phyloP scores from a whole-genome alignment of 2,797 vertebrate genomes.

The Remorina albescens region DNA sequence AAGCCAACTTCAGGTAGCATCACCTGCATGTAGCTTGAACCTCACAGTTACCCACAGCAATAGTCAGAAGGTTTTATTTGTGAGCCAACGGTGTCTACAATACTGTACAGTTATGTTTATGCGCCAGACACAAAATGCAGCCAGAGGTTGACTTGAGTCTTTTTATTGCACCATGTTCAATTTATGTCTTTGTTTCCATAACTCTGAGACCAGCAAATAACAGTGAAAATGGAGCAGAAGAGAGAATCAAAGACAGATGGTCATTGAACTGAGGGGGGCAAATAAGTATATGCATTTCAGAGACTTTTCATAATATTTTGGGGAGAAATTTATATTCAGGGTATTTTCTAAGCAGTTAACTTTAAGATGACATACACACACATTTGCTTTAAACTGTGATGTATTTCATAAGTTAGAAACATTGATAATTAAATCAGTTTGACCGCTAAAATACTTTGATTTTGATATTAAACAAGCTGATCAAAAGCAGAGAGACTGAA shows the following conservation, averaged over 20 bases:
- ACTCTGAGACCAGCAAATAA: conserved; percentile 54
- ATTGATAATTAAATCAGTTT: conserved; percentile 61
- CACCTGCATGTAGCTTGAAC: neutral
- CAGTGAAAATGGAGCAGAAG: conserved; percentile 37
- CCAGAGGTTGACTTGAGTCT: conserved; percentile 4
- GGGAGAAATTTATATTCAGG: conserved; percentile 13
- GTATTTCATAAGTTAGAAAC: conserved; percentile 36
- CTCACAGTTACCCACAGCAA: conserved; percentile 1
- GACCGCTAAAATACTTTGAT: conserved; percentile 54
- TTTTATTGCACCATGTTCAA: conserved; percentile 38
- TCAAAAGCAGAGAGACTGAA: conserved; percentile 63
- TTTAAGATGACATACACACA: conserved; percentile 19
- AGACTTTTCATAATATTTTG: conserved; percentile 45
- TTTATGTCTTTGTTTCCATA: conserved; percentile 54
- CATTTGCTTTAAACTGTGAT: conserved; percentile 32
- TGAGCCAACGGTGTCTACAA: conserved; percentile 3
- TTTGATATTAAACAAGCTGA: conserved; percentile 55
- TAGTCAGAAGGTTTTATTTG: conserved; percentile 12
- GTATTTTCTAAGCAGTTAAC: conserved; percentile 38
- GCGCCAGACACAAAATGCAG: conserved; percentile 5
- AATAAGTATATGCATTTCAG: conserved; percentile 58
- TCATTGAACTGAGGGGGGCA: conserved; percentile 15
- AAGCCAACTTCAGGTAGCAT: conserved; percentile 6
- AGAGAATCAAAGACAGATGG: conserved; percentile 64
- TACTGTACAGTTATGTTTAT: conserved; percentile 16